Base-by-base conservation (phyloP, 2,888 invertebrate genomes). In the Reticulitermes lucifugus region DNA sequence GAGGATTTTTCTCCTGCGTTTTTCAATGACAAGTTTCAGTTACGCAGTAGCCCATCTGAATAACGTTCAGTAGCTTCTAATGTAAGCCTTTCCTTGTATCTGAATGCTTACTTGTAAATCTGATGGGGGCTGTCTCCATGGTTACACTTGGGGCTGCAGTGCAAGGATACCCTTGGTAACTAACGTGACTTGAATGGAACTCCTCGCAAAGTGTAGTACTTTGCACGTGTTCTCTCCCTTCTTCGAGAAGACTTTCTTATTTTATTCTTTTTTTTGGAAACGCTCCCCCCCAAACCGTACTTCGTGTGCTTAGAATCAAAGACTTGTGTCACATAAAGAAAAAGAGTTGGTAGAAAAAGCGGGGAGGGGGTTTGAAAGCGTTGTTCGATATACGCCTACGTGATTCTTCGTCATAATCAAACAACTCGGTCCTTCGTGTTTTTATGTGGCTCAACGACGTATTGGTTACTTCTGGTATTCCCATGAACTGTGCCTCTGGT, bases 61-160 rank as follows among this genome's bases (percentile, higher is more conserved):
- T 41, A 73, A 73, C 10, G 73, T 29, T 73, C 73, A 35, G 73
- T 18, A 41, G 73, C 35, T 73, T 70, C 70, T 70, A 70, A 70
- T 70, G 70, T 25, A 73, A 73, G 41, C 35, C 73, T 21, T 73
- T 73, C 73, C 41, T 35, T 73, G 35, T 73, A 73, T 73, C 41
- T 73, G 73, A 73, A 73, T 41, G 73, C 73, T 73, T 73, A 35
- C 73, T 73, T 73, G 73, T 73, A 73, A 73, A 73, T 73, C 73
- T 73, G 73, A 41, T 10, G 41, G 41, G 73, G 35, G 73, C 21
- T 73, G 73, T 73, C 41, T 73, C 73, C 73, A 73, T 73, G 73
- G 73, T 41, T 73, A 73, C 73, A 73, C n/a, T 29, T n/a, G 29
- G 70, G 70, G 70, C 29, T n/a, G 70, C 29, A 29, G 25, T n/a